phyloP scores from a whole-genome alignment of 2,797 vertebrate genomes.

The Xyrichtys novacula region DNA sequence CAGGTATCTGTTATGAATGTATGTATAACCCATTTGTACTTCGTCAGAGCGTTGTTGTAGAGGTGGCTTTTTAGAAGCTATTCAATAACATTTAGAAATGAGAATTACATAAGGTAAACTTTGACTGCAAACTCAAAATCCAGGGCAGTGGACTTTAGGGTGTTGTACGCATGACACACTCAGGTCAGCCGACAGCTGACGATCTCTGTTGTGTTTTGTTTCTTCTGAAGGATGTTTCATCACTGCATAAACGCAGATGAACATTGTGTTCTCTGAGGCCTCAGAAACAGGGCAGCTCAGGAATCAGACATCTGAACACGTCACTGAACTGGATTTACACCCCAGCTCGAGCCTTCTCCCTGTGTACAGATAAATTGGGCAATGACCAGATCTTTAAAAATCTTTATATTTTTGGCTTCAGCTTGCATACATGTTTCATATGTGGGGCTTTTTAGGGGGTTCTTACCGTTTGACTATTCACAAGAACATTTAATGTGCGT shows the following conservation, averaged over 20 bases:
- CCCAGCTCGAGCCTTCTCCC: background rate
- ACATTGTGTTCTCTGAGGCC: constrained; percentile 34
- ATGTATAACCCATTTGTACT: background rate
- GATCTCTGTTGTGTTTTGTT: constrained; percentile 43
- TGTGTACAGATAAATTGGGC: background rate
- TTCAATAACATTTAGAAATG: background rate
- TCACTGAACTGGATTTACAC: background rate
- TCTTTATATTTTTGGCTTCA: background rate
- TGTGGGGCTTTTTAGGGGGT: background rate
- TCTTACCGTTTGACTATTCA: background rate
- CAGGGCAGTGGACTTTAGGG: constrained; percentile 21
- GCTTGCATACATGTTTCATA: background rate
- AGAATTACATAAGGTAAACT: constrained; percentile 19
- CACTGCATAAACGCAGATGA: background rate
- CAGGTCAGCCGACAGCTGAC: background rate
- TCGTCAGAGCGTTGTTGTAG: background rate
- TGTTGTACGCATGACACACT: constrained; percentile 42
- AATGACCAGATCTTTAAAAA: background rate
- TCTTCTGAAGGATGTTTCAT: constrained; percentile 32
- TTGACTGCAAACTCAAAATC: constrained; percentile 32
- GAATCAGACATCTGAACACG: background rate
- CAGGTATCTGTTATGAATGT: background rate
- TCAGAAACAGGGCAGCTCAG: constrained; percentile 12
- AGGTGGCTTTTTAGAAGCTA: background rate
- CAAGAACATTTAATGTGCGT: background rate